Conservation (phyloP, 2,113 vertebrate species). For the Meles meles region DNA sequence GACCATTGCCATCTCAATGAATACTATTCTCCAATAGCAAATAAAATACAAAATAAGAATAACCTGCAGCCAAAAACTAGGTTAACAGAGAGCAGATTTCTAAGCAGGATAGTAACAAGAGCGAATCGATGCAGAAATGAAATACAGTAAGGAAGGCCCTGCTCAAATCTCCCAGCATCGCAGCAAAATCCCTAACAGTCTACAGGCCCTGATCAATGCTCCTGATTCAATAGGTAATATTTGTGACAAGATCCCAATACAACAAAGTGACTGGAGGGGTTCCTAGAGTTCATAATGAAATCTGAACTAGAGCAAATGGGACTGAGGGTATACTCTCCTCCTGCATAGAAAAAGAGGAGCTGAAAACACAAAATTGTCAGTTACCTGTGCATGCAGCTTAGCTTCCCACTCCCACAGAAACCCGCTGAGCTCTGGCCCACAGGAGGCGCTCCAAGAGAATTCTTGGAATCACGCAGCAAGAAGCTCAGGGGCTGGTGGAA, state of each 20-base stretch:
- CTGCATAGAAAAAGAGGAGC: background rate
- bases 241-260: background rate
- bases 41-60: background rate
- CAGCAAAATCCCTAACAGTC: background rate
- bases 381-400: background rate
- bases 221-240: background rate
- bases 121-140: background rate
- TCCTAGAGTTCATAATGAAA: background rate
- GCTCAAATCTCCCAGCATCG: background rate
- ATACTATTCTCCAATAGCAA: background rate
- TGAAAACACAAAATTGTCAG: background rate
- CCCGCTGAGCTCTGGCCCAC: background rate
- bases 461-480: background rate
- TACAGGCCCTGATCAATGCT: background rate
- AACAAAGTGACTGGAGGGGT: background rate
- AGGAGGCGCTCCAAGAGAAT: background rate
- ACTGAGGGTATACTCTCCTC: background rate
- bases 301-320: background rate
- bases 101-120: background rate
- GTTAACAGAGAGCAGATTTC: background rate
- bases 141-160: background rate
- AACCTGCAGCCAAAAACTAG: background rate
- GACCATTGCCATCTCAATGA: background rate
- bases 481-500: background rate
- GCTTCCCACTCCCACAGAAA: background rate